Conservation (phyloP, 92 coral and sea anemone genomes). For the Muricea muricata region DNA sequence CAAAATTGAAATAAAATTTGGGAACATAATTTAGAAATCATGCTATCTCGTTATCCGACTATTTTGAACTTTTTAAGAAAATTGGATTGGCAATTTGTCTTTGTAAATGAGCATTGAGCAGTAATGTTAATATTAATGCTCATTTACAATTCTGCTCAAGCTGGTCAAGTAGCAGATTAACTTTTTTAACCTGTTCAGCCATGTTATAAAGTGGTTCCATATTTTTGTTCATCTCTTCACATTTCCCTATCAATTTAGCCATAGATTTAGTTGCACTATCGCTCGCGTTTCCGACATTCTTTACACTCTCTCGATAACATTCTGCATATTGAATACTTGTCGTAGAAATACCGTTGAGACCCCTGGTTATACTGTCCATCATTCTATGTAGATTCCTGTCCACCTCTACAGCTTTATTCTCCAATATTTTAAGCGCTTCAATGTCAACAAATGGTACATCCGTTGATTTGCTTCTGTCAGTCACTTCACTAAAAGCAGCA, state of each 20-base stretch:
- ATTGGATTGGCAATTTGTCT: too few relatives aligned
- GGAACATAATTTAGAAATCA: too few relatives aligned
- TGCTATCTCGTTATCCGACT: too few relatives aligned
- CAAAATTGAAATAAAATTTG: too few relatives aligned
- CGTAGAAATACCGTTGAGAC: conserved; percentile 80
- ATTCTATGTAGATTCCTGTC: conserved; percentile 83
- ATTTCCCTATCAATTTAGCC: conserved; percentile 85
- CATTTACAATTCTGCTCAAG: conserved; percentile 91
- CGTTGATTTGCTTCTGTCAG: too few relatives aligned
- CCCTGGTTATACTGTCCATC: conserved; percentile 71
- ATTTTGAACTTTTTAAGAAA: too few relatives aligned
- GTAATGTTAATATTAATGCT: too few relatives aligned
- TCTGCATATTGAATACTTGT: conserved; percentile 73
- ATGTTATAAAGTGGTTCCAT: conserved; percentile 79
- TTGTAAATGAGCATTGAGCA: too few relatives aligned
- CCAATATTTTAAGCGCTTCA: conserved; percentile 74
- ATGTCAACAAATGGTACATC: too few relatives aligned
- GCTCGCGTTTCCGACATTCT: conserved; percentile 74
- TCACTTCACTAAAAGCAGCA: too few relatives aligned
- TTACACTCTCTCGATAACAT: conserved; percentile 71
- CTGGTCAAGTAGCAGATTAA: conserved; percentile 76
- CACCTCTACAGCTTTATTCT: conserved; percentile 74
- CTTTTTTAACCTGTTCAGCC: conserved; percentile 84
- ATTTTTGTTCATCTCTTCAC: conserved; percentile 86
- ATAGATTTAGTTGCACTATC: conserved; percentile 82